Conservation (phyloP, 2,113 vertebrate species). For the Etheostoma cragini region DNA sequence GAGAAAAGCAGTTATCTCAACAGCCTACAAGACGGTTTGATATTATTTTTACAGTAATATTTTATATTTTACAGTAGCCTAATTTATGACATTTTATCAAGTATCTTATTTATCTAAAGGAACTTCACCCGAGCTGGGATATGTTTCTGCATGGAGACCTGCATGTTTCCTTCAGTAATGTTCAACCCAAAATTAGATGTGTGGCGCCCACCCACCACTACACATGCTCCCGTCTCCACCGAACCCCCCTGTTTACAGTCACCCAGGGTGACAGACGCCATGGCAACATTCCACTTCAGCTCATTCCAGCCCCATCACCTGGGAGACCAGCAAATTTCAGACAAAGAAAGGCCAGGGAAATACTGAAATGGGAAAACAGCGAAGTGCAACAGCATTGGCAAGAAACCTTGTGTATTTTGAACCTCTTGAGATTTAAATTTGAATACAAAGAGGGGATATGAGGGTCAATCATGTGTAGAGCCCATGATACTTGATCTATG, state of each 20-base stretch:
- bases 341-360: constrained; percentile 62
- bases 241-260: constrained; percentile 83
- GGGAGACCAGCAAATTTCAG: constrained; percentile 78
- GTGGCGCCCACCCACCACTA: constrained; percentile 42
- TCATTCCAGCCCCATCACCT: constrained; percentile 82
- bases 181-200: constrained; percentile 28
- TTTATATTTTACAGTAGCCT: background rate
- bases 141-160: constrained; percentile 6
- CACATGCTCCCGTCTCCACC: constrained; percentile 49
- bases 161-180: constrained; percentile 20
- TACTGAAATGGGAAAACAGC: constrained; percentile 26
- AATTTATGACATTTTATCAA: background rate
- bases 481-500: background rate
- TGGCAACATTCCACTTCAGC: constrained; percentile 79
- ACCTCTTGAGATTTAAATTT: background rate
- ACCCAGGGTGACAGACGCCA: constrained; percentile 82
- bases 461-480: background rate
- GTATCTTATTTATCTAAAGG: background rate
- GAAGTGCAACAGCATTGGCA: constrained; percentile 9
- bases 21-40: background rate
- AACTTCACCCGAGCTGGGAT: background rate
- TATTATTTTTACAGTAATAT: too few species aligned
- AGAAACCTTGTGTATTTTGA: constrained; percentile 5
- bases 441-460: background rate
- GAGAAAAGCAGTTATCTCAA: background rate